phyloP scores from a whole-genome alignment of 1,140 invertebrate genomes.

The Calliopsis andreniformis region DNA sequence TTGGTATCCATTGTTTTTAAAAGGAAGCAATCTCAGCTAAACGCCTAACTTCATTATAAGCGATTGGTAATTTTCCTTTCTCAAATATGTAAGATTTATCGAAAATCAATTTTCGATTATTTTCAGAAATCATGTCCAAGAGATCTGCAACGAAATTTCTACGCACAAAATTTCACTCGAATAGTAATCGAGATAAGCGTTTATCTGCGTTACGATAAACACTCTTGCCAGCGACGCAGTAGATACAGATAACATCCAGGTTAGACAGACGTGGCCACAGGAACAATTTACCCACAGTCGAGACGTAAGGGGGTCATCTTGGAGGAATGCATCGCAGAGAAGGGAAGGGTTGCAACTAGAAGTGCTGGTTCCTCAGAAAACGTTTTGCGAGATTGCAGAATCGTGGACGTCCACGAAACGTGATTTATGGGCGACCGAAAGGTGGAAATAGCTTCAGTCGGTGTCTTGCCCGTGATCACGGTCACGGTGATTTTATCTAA shows the following conservation, averaged over 20 bases:
- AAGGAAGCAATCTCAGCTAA: too few relatives aligned
- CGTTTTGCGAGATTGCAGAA: slow-evolving; percentile 46
- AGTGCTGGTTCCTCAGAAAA: slow-evolving; percentile 26
- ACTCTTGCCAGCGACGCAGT: too few relatives aligned
- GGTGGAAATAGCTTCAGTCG: slow-evolving; percentile 48
- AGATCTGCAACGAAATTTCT: too few relatives aligned
- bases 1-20: too few relatives aligned
- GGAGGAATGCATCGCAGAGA: slow-evolving; percentile 21
- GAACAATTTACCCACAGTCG: neutral
- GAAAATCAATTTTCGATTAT: too few relatives aligned
- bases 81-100: too few relatives aligned
- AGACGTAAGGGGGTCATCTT: slow-evolving; percentile 4
- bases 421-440: slow-evolving; percentile 66
- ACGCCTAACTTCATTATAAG: too few relatives aligned
- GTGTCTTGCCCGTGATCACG: slow-evolving; percentile 35
- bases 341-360: slow-evolving; percentile 30
- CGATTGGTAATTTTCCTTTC: too few relatives aligned
- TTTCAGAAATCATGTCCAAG: too few relatives aligned
- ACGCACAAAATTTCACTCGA: too few relatives aligned
- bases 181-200: too few relatives aligned
- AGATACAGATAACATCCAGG: neutral
- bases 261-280: neutral
- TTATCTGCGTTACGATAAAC: too few relatives aligned
- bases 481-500: slow-evolving; percentile 63
- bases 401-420: slow-evolving; percentile 55